Base-by-base conservation (phyloP, 2,797 vertebrate genomes). In the Phoxinus dragarum region DNA sequence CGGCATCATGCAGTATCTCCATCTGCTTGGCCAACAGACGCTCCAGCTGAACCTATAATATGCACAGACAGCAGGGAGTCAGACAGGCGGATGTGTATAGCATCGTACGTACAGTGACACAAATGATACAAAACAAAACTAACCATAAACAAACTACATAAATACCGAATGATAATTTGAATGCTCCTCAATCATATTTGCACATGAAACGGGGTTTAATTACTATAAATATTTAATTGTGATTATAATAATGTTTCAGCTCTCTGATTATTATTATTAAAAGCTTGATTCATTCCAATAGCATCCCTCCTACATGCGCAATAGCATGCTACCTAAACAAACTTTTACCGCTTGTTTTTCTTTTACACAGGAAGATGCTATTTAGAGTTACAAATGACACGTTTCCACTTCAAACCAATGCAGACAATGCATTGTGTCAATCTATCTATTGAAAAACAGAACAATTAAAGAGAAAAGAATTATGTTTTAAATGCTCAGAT, bases 21-120 rank as follows among this genome's bases (percentile, higher is more conserved):
- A 98, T 99, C 95, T 98, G 98, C 91, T 97, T 96, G 78, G 97
- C 96, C 92, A 98, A 93, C 89, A 98, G 95, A 90, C 97, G 97
- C 94, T 99, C 98, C 56, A 98, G 94, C 95, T 99, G 97, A 92
- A 97, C 94, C 97, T 96, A 52, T n/a, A 68, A 85, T 66, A 77
- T 40, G 83, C 79, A 72, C 61, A 66, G 67, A 79, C 82, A 81
- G 54, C 74, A 40, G 56, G 73, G 36, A 47, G 78, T 82, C 73
- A 87, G 40, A 59, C 52, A 83, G 34, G 52, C 40, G 66, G 78
- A 74, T 71, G 42, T 40, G 61, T 27, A 27, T 8, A 36, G 67
- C 40, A 31, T 44, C 47, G 23, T 75, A 69, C 17, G n/a, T 72
- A 71, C 67, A 59, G 75, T 80, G 76, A 79, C n/a, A 79, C n/a